Base-by-base conservation (phyloP, 2,113 vertebrate species). In the Ceyx margarethae region DNA sequence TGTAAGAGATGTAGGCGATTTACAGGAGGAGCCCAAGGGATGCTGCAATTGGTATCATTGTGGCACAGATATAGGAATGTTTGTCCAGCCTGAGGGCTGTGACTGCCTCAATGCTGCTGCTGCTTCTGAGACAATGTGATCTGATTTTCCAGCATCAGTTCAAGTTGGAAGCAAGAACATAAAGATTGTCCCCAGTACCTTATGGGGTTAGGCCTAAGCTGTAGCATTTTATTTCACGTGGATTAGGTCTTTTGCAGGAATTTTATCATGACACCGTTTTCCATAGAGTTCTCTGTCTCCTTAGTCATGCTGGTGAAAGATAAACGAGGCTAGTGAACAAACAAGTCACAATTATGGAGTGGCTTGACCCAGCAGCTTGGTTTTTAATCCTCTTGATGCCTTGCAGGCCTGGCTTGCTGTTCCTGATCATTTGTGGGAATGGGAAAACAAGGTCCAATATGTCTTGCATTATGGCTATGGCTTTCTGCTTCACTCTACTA, bases 1-100 rank as follows among this genome's bases (percentile, higher is more conserved):
- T 2, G 0, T 65, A n/a, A 77, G 28, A 40, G 54, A 73, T 0
- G 1, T 17, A 58, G 2, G 10, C 0, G 2, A 71, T 66, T 79
- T 89, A 53, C 33, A 75, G 46, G 14, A 62, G 58, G 13, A 60
- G 7, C 3, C 19, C n/a, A 25, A 5, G 51, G 31, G 35, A 5
- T 67, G 28, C 45, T 88, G 20, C 15, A 21, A 2, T 13, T 26
- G 42, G 35, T 23, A 51, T 42, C 23, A 29, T 10, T 48, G 21
- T 40, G 48, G 14, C 60, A 73, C 46, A 89, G 45, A 51, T n/a
- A 45, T 19, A 35, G 33, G 42, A 58, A 54, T 29, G 9, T 13
- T 4, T 29, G 21, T 56, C n/a, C 43, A 56, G 18, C 46, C 51
- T 60, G 33, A 42, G 60, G 19, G 10, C 20, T 5, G 2, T 31